phyloP scores from a whole-genome alignment of 2,113 vertebrate species.

The Synchiropus splendidus region DNA sequence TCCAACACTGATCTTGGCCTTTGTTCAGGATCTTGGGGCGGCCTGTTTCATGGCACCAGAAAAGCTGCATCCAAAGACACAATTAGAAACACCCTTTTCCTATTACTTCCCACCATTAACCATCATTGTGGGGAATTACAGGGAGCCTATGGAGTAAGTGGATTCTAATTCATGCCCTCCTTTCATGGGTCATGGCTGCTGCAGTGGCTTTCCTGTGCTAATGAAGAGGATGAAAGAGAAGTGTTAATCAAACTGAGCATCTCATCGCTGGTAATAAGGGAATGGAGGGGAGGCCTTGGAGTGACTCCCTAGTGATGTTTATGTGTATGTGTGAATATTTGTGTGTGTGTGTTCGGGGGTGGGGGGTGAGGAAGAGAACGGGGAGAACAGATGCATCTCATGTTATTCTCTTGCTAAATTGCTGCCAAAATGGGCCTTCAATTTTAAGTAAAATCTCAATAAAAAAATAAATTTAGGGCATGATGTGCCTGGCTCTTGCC shows the following conservation, averaged over 20 bases:
- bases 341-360: too few species aligned
- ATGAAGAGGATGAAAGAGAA: constrained; percentile 61
- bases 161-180: constrained; percentile 50
- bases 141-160: constrained; percentile 42
- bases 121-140: constrained; percentile 42
- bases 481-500: constrained; percentile 11
- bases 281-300: constrained; percentile 31
- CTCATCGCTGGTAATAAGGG: constrained; percentile 46
- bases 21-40: constrained; percentile 20
- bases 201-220: constrained; percentile 35
- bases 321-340: too few species aligned
- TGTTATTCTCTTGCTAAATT: constrained; percentile 9
- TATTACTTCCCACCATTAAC: constrained; percentile 42
- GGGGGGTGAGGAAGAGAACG: constrained; percentile 1
- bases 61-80: constrained; percentile 52
- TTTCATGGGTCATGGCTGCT: constrained; percentile 26
- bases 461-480: constrained; percentile 6
- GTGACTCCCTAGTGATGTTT: constrained; percentile 25
- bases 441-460: constrained; percentile 11
- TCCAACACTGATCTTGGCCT: constrained; percentile 20
- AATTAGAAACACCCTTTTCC: constrained; percentile 51
- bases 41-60: constrained; percentile 13
- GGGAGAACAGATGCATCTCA: constrained; percentile 1
- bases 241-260: constrained; percentile 56
- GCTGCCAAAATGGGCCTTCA: constrained; percentile 2